Percentiles rank a stretch among this genome's conserved stretches.
phyloP scores from a whole-genome alignment of 2,113 vertebrate genomes.

The Ammodytes dubius region DNA sequence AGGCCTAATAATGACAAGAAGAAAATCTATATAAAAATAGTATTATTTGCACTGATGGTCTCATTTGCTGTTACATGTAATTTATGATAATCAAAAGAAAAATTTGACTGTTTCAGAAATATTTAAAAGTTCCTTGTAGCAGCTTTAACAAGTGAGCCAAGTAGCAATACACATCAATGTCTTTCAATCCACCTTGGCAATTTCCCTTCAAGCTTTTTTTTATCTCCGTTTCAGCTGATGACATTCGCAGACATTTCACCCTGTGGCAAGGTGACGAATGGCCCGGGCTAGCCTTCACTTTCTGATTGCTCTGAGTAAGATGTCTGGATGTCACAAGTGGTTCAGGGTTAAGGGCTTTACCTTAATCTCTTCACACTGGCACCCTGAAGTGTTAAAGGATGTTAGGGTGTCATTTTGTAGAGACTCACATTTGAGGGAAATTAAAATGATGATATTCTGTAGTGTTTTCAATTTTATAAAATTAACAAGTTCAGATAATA shows the following conservation, averaged over 20 bases:
- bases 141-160: constrained; percentile 34
- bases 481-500: background rate
- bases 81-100: too few species aligned
- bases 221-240: constrained; percentile 63
- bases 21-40: too few species aligned
- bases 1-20: too few species aligned
- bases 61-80: too few species aligned
- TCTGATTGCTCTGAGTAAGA: constrained; percentile 37
- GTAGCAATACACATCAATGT: constrained; percentile 39
- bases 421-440: background rate
- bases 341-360: background rate
- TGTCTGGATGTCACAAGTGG: background rate
- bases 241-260: constrained; percentile 50
- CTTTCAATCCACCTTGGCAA: constrained; percentile 53
- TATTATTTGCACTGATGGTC: too few species aligned
- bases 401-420: background rate
- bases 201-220: constrained; percentile 18
- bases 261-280: constrained; percentile 48
- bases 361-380: constrained; percentile 5
- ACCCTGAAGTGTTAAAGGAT: background rate
- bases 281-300: constrained; percentile 12
- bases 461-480: too few species aligned
- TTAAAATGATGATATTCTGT: background rate
- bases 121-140: too few species aligned
- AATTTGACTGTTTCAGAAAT: too few species aligned